Conservation (phyloP, 1,140 invertebrate genomes). For the Pissodes strobi region DNA sequence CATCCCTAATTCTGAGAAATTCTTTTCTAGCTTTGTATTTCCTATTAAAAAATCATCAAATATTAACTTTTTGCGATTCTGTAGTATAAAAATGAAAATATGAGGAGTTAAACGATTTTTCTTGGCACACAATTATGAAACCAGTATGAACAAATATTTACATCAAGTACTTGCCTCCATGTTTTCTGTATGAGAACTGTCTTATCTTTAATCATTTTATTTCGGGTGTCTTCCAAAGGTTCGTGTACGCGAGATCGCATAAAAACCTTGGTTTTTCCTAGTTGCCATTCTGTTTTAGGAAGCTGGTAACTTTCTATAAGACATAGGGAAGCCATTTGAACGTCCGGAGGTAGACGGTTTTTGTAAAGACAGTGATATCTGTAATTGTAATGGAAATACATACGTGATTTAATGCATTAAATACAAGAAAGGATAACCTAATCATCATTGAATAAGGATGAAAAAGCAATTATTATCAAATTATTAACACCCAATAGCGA, state of each 20-base stretch:
- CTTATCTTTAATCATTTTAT: conserved; percentile 69
- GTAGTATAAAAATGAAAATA: background rate
- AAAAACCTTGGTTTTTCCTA: conserved; percentile 90
- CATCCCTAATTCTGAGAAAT: conserved; percentile 69
- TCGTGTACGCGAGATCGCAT: conserved; percentile 83
- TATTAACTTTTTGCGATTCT: too few relatives aligned
- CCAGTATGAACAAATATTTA: too few relatives aligned
- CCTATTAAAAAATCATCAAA: conserved; percentile 58
- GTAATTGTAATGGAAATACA: too few relatives aligned
- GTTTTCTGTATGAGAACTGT: conserved; percentile 81
- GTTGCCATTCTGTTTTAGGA: conserved; percentile 83
- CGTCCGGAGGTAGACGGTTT: conserved; percentile 53
- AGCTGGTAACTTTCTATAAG: conserved; percentile 66
- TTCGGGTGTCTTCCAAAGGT: conserved; percentile 80
- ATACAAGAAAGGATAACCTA: too few relatives aligned
- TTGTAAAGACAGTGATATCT: conserved; percentile 76
- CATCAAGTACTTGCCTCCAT: conserved; percentile 9
- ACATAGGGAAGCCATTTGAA: conserved; percentile 44
- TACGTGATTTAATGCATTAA: too few relatives aligned
- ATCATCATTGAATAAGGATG: too few relatives aligned
- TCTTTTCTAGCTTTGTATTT: conserved; percentile 68
- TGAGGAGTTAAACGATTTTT: too few relatives aligned
- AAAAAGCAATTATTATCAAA: too few relatives aligned
- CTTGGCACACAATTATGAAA: too few relatives aligned
- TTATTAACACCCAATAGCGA: too few relatives aligned